Evolutionary conservation across 1,140 invertebrate genomes (phyloP), one percentile per base, ranked within the genome.

Genomic region (Drosophila kohkoa): DNA sequence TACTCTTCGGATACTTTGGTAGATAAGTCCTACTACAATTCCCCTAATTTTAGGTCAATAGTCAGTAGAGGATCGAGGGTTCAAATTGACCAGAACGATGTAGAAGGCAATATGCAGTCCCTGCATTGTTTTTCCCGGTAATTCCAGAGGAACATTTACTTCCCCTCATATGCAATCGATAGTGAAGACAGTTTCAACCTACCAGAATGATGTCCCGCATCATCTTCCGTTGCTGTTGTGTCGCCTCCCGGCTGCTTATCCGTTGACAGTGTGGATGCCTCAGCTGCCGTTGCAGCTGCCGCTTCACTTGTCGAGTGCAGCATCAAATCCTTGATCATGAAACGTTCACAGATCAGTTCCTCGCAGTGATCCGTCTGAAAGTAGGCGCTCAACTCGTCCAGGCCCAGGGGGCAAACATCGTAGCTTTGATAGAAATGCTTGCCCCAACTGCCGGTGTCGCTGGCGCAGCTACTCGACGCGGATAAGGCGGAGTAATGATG

Each of bases 361-460:
- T 81, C 68, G 52, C 92, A 92, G 32, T 87, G 91, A 57, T 92
- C 92, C 10, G 91, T 82, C 52, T 91, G 89, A 54, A 92, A 92
- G 62, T 87, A 92, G 43, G 74, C 60, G 49, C 91, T 90, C 35
- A 92, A 69, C 45, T 91, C 82, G 20, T 92, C 92, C 66, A 92
- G 7, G 1, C 76, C 70, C 54, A 92, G 65, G 1, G 89, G 87
- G 8, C 87, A 89, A 1, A 92, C 91, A 68, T 92, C 91, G 57
- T 92, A 92, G 62, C 68, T 69, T 20, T 77, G 52, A 58, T 86
- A 92, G 52, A 91, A 92, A 45, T 92, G 82, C 16, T 94, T 91
- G 75, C 94, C 94, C 82, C 93, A 93, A 32, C 94, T 93, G 52
- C 94, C 93, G 11, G 93, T 89, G 58, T 93, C 94, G 66, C 93